Percentiles rank a stretch among this genome's conserved stretches.
phyloP scores from a whole-genome alignment of 2,888 invertebrate genomes.

The Eremobia ochroleuca region DNA sequence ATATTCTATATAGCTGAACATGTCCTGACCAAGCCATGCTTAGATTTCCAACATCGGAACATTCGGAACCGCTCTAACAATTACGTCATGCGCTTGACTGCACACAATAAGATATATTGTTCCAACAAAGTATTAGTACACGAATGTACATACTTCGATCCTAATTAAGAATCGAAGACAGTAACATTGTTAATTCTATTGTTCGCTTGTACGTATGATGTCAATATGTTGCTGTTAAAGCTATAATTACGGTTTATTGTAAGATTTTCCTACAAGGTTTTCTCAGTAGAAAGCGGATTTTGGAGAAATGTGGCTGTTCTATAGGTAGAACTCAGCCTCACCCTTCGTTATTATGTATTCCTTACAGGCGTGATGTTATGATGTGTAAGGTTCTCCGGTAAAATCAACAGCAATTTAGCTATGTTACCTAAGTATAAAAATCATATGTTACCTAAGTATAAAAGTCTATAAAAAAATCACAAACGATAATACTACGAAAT shows the following conservation, averaged over 20 bases:
- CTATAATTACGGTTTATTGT: not conserved
- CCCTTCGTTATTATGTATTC: not conserved
- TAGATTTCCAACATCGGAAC: slow-evolving; percentile 28
- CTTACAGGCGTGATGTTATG: not conserved
- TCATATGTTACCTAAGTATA: too few species aligned
- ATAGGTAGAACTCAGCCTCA: not conserved
- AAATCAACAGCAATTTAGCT: not conserved
- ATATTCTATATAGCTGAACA: slow-evolving; percentile 41
- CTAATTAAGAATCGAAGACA: slow-evolving; percentile 70
- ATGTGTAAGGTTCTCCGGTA: not conserved
- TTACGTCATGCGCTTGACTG: slow-evolving; percentile 60
- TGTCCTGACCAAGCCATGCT: slow-evolving; percentile 32
- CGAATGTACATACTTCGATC: slow-evolving; percentile 63
- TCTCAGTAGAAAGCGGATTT: not conserved
- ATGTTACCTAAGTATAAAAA: too few species aligned
- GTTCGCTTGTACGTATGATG: slow-evolving; percentile 58
- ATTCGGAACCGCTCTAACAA: slow-evolving; percentile 34
- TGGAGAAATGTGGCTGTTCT: not conserved
- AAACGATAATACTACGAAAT: not conserved
- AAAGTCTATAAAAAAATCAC: not conserved
- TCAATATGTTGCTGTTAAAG: slow-evolving; percentile 34
- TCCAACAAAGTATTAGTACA: slow-evolving; percentile 62
- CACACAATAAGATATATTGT: slow-evolving; percentile 68
- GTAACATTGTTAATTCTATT: slow-evolving; percentile 73
- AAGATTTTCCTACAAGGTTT: not conserved